Base-by-base conservation (phyloP, 2,888 invertebrate species). In the Allolobophora icterica region DNA sequence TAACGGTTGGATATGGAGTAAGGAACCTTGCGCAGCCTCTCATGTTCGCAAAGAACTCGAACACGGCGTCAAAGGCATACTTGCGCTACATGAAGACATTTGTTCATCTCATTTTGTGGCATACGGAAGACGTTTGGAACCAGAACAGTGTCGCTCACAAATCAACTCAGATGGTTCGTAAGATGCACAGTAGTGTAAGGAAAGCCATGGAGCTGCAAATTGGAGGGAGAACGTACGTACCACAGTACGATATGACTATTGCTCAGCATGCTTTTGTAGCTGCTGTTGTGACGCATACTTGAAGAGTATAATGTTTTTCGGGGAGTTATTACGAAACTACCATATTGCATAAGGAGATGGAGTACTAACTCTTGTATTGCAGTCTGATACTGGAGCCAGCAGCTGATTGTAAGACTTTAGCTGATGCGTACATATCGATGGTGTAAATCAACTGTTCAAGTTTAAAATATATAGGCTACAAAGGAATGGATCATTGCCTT, bases 261-360 rank as follows among this genome's bases (percentile, higher is more conserved):
- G 98, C 98, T 0, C 98, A 97, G 95, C 97, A 97, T 94, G 98
- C 98, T 6, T 98, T 98, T 94, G 96, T 98, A 94, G 98, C 98
- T 0, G 97, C 97, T 93, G 96, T 97, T 0, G 94, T 97, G 0
- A 94, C 97, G 91, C 95, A 95, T 98, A 92, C 96, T 97, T 93
- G 98, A 98, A 93, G 91, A 93, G 38, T 94, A 94, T 90, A 95
- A 95, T 90, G 93, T 95, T 21, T 94, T 92, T 89, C 52, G 11
- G 93, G 93, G 33, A 93, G 93, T 17, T 93, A 93, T 45, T 90
- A 92, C 2, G 91, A 93, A 91, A 93, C 94, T 5, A 90, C 92
- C n/a, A 84, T 30, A 19, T 91, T 94, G 19, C 94, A 94, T 89
- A 94, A 93, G 92, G 93, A 94, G 40, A 94, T 95, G 45, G 94